phyloP scores from a whole-genome alignment of 1,140 invertebrate species.

The Drosophila nannoptera region DNA sequence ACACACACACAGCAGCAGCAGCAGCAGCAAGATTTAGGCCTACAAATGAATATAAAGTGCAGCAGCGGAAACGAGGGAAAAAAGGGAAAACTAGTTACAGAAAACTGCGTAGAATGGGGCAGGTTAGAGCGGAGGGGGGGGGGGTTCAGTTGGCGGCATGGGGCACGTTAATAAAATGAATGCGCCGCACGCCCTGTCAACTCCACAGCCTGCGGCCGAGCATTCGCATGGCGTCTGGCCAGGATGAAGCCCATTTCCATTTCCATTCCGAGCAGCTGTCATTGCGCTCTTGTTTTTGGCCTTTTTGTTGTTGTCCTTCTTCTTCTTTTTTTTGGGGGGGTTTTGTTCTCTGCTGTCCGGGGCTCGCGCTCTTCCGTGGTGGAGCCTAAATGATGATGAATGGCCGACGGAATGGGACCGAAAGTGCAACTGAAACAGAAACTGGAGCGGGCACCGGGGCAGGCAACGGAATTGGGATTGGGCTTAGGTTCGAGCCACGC shows the following conservation, averaged over 20 bases:
- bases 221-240: constrained; percentile 19
- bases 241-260: constrained; percentile 15
- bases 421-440: constrained; percentile 11
- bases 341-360: constrained; percentile 1
- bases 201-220: constrained; percentile 11
- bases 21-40: constrained; percentile 31
- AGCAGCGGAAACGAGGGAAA: constrained; percentile 4
- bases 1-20: too few species aligned
- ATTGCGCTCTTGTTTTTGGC: constrained; percentile 11
- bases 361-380: constrained; percentile 13
- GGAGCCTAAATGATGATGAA: constrained; percentile 44
- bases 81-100: constrained; percentile 7
- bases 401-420: constrained; percentile 13
- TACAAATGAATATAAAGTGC: constrained; percentile 46
- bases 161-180: constrained; percentile 30
- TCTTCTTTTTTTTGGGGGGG: not conserved
- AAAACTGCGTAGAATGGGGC: not conserved
- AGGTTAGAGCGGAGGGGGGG: not conserved
- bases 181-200: constrained; percentile 4
- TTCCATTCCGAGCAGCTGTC: constrained; percentile 29
- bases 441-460: not conserved
- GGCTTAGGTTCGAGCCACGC: not conserved
- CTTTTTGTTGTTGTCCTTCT: not conserved
- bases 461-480: not conserved
- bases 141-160: not conserved